Percentiles rank a stretch among this genome's conserved stretches.
phyloP scores from a whole-genome alignment of 2,113 vertebrate genomes.

The Morphnarchus princeps region DNA sequence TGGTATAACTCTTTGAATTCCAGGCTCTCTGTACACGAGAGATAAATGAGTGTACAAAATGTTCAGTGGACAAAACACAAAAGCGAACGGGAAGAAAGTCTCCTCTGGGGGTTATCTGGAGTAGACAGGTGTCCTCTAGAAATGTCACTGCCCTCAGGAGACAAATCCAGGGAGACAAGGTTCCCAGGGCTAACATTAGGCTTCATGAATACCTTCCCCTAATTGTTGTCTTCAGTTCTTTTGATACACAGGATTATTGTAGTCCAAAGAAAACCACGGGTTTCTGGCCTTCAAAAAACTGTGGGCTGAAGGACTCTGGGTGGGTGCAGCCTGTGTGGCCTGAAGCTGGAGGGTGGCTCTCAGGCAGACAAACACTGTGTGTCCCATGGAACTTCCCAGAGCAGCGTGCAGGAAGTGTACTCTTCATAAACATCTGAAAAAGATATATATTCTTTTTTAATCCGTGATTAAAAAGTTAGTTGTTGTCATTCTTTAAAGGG shows the following conservation, averaged over 20 bases:
- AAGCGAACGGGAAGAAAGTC: not conserved
- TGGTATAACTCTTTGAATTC: not conserved
- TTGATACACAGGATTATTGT: not conserved
- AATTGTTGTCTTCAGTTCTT: not conserved
- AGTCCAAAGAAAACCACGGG: not conserved
- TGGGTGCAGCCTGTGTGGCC: not conserved
- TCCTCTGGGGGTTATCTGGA: not conserved
- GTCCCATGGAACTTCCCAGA: not conserved
- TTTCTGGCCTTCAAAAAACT: not conserved
- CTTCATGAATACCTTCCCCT: not conserved
- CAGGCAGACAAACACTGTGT: not conserved
- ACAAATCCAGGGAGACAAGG: not conserved
- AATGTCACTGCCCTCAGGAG: not conserved
- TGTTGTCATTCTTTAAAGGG: not conserved
- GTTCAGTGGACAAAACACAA: not conserved
- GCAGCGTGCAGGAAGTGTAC: rapidly evolving
- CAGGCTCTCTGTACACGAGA: not conserved
- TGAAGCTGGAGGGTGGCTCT: not conserved
- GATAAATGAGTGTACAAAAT: not conserved
- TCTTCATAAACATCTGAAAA: not conserved
- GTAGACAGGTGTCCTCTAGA: not conserved
- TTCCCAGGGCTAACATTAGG: not conserved
- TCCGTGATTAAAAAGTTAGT: not conserved
- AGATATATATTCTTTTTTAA: not conserved
- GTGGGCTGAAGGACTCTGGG: not conserved